These are phyloP conservation scores for Eidolon helvum DNA, from an alignment of 2,113 vertebrate species.

Conservation along the genomic window DNA sequence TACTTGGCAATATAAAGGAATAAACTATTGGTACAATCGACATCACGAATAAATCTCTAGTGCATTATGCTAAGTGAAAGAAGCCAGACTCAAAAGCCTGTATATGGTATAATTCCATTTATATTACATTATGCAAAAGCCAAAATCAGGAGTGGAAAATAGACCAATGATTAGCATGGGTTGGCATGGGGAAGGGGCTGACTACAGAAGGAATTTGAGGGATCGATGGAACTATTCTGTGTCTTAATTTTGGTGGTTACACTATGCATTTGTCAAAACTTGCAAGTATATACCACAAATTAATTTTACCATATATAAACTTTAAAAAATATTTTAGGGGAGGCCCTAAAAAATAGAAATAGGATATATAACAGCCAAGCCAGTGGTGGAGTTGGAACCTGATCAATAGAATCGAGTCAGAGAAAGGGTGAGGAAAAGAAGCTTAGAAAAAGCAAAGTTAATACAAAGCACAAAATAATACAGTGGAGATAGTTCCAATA, in stretches of 20 bases:
- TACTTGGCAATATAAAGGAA: not conserved
- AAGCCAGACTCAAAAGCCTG: not conserved
- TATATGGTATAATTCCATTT: not conserved
- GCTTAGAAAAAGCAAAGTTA: not conserved
- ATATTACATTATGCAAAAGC: not conserved
- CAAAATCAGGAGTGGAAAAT: not conserved
- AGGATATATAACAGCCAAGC: not conserved
- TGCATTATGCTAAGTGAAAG: not conserved
- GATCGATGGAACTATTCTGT: not conserved
- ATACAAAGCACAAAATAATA: not conserved
- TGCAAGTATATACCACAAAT: not conserved
- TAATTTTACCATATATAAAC: not conserved
- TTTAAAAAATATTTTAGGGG: not conserved
- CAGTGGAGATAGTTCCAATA: not conserved
- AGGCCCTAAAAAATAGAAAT: not conserved
- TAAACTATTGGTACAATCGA: not conserved
- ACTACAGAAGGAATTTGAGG: not conserved
- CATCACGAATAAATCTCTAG: not conserved
- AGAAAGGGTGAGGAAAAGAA: not conserved
- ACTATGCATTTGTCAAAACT: slow-evolving; percentile 17
- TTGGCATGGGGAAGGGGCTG: not conserved
- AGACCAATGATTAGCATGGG: not conserved
- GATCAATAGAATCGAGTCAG: not conserved
- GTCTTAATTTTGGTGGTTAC: not conserved
- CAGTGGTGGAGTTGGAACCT: not conserved